Base-by-base conservation (phyloP, 2,888 invertebrate genomes). In the Allygus modestus region DNA sequence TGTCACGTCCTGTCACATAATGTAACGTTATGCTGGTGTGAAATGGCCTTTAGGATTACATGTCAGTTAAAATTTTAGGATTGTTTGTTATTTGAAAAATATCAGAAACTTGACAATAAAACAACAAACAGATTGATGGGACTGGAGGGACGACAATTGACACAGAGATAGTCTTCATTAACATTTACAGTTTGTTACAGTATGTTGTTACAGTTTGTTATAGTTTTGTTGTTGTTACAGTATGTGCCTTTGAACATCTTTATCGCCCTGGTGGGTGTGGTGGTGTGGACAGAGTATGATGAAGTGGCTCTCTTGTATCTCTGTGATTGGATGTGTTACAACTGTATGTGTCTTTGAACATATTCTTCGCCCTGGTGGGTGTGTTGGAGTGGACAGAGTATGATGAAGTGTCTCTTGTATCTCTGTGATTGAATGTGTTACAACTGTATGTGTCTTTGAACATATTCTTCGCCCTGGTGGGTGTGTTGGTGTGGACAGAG, bases 401-500 rank as follows among this genome's bases (percentile, higher is more conserved):
- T 79, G 97, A 99, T 90, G 95, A 96, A 91, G 97, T 99, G 87
- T 92, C 92, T 31, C 93, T 99, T 86, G n/a, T n/a, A n/a, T 99
- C 86, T 94, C 95, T 0, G 91, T 93, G 85, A 95, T 98, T 89
- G 97, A 97, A 17, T n/a, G n/a, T 23, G 9, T 17, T 28, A 28
- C 92, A 99, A 99, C 93, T 99, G 7, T 99, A 98, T 91, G 94
- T 96, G 58, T 98, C 98, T 0, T 91, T 99, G 85, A 98, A 99
- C 91, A 98, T 99, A 89, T 98, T 97, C 91, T 95, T 99, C 89
- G 97, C 97, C 0, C 92, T 99, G 88, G 97, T 99, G n/a, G 99
- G 98, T 37, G 97, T 99, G 33, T 98, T 98, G 86, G 96, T 99
- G 54, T 99, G 99, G 99, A 95, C 94, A n/a, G 96, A 97, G 88